These are phyloP conservation scores for Metopia argyrocephala DNA, from an alignment of 2,888 invertebrate species.

Conservation along the genomic window DNA sequence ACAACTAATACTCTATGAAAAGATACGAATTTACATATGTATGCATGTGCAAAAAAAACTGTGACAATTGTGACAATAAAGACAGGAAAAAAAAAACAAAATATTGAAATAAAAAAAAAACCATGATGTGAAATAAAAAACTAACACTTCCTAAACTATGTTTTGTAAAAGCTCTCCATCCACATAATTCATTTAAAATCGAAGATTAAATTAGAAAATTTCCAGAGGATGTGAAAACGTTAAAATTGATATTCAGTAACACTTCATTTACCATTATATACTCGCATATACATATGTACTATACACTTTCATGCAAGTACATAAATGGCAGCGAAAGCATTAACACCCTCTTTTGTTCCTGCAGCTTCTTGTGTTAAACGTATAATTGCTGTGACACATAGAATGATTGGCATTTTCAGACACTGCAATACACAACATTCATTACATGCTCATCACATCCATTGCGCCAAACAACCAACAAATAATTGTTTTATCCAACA, in stretches of 20 bases:
- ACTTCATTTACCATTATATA: slow-evolving; percentile 6
- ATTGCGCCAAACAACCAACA: neutral
- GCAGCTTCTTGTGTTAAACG: neutral
- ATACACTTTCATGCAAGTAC: too few relatives aligned
- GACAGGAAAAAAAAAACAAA: neutral
- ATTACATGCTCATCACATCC: neutral
- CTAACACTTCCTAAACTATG: slow-evolving; percentile 21
- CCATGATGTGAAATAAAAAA: neutral
- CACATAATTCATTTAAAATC: slow-evolving; percentile 14
- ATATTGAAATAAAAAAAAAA: neutral
- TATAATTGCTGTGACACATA: neutral
- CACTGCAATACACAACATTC: neutral
- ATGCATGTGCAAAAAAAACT: too few relatives aligned
- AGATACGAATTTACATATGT: too few relatives aligned
- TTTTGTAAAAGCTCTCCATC: slow-evolving; percentile 3
- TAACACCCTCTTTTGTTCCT: neutral
- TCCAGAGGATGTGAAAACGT: slow-evolving; percentile 30
- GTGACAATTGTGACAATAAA: too few relatives aligned
- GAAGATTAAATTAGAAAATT: slow-evolving; percentile 36
- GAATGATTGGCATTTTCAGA: slow-evolving; percentile 11
- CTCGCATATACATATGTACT: neutral
- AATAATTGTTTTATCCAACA: neutral
- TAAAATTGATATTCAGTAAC: slow-evolving; percentile 19
- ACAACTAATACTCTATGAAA: neutral
- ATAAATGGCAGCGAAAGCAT: neutral